These are phyloP conservation scores for Myotis daubentonii DNA, from an alignment of 2,797 vertebrate species.

Conservation along the genomic window DNA sequence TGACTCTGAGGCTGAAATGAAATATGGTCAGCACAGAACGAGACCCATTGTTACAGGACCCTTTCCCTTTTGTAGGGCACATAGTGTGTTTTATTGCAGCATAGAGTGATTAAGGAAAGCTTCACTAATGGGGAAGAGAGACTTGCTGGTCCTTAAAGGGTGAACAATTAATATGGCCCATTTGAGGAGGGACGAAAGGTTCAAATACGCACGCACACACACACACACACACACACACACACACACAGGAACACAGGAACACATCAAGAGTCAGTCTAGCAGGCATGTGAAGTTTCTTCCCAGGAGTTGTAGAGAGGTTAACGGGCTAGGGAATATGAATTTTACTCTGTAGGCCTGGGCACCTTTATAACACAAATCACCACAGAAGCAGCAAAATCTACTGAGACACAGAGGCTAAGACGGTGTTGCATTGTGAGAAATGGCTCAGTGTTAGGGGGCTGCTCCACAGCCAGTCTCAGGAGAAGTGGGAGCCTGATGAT, in stretches of 20 bases:
- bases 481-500: not conserved
- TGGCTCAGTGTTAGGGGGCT: not conserved
- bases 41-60: rapidly evolving
- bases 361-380: not conserved
- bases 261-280: too few relatives aligned
- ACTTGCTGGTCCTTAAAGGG: not conserved
- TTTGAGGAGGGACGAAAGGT: not conserved
- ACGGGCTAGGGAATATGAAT: not conserved
- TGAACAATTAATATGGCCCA: not conserved
- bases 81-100: not conserved
- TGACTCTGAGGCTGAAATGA: not conserved
- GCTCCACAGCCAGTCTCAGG: not conserved
- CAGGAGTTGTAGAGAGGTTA: not conserved
- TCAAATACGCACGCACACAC: not conserved
- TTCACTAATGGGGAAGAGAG: not conserved
- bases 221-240: too few relatives aligned
- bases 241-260: too few relatives aligned
- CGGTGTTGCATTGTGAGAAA: not conserved
- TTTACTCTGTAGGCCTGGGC: not conserved
- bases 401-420: not conserved
- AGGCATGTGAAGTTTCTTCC: not conserved
- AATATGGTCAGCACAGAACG: not conserved
- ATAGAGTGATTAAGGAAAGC: not conserved
- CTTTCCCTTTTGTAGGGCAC: not conserved
- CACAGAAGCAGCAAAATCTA: not conserved